Evolutionary conservation across 2,888 invertebrate genomes (phyloP).

Genomic region (Thecocarcelia acutangulata): DNA sequence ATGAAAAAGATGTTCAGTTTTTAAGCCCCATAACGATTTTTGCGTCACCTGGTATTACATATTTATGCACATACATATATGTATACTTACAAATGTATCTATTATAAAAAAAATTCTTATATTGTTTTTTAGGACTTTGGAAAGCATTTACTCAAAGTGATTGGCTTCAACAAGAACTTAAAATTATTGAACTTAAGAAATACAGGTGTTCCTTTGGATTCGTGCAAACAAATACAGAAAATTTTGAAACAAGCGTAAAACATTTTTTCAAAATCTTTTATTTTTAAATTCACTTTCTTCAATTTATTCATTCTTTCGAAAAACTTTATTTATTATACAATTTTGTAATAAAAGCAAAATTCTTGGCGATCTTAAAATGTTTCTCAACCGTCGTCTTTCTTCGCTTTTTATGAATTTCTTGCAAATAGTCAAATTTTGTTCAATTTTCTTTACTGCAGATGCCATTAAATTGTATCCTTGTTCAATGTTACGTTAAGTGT

Average conservation of each 20-base stretch:
- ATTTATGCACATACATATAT: too few relatives aligned
- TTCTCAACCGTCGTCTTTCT: background rate
- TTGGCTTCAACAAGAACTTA: constrained; percentile 77
- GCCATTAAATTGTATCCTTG: constrained; percentile 71
- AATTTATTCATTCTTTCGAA: background rate
- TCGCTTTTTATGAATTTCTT: constrained; percentile 21
- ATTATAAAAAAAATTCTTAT: background rate
- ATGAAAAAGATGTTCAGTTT: too few relatives aligned
- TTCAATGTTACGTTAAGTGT: constrained; percentile 78
- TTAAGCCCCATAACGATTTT: too few relatives aligned
- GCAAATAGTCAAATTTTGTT: constrained; percentile 52
- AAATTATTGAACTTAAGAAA: constrained; percentile 77
- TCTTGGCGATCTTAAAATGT: background rate
- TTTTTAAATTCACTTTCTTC: too few relatives aligned
- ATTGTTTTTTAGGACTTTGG: constrained; percentile 75
- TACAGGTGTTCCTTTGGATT: constrained; percentile 75
- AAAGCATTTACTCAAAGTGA: constrained; percentile 76
- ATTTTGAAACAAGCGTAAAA: constrained; percentile 67
- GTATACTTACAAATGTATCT: too few relatives aligned
- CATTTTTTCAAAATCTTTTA: too few relatives aligned
- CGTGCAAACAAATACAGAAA: constrained; percentile 75
- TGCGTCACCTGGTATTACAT: too few relatives aligned
- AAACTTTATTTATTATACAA: background rate
- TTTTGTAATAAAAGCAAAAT: constrained; percentile 8
- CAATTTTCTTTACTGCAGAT: constrained; percentile 49